Conservation (phyloP, 2,888 invertebrate genomes). For the Vanessa cardui region DNA sequence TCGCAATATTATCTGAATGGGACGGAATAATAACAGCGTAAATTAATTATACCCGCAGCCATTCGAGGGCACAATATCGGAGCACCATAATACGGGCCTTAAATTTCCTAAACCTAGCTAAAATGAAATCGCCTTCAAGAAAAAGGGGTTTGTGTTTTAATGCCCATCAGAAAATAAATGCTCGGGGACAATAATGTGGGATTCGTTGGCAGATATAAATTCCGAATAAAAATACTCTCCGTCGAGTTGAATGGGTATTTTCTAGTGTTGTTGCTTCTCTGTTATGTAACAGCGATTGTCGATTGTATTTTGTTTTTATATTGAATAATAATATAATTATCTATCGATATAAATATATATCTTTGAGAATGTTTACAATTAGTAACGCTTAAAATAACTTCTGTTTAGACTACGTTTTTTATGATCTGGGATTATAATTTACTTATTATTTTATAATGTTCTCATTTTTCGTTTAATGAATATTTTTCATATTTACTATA, state of each 20-base stretch:
- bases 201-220: conserved; percentile 79
- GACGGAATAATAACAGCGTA: conserved; percentile 73
- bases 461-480: no score
- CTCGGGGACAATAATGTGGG: conserved; percentile 80
- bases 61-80: conserved; percentile 60
- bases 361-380: not conserved
- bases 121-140: conserved; percentile 79
- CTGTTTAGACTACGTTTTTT: no score
- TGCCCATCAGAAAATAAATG: conserved; percentile 82
- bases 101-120: conserved; percentile 81
- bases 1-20: conserved; percentile 67
- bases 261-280: conserved; percentile 48
- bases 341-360: not conserved
- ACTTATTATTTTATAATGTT: no score
- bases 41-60: conserved; percentile 77
- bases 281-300: not conserved
- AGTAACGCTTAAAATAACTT: no score
- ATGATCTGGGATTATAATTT: no score
- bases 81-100: conserved; percentile 71
- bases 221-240: conserved; percentile 77
- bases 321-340: not conserved
- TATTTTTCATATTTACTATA: no score
- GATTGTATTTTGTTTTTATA: not conserved
- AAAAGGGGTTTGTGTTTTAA: conserved; percentile 81
- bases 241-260: conserved; percentile 48